Percentiles rank a stretch among this genome's conserved stretches.
Conservation (phyloP, 2,888 invertebrate species). For the Folsomia candida region DNA sequence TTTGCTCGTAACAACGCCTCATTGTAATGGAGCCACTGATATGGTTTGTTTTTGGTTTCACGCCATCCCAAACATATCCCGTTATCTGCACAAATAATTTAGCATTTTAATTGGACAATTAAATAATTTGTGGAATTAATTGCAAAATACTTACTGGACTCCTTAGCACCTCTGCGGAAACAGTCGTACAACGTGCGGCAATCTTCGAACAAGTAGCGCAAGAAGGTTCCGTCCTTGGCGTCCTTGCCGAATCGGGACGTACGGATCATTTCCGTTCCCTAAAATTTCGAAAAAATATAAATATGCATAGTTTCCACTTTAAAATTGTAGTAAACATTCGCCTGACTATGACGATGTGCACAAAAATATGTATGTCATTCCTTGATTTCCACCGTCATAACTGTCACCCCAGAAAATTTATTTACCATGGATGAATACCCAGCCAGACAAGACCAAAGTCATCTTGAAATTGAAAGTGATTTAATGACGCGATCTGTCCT, state of each 20-base stretch:
- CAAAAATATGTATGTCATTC: too few relatives aligned
- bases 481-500: too few relatives aligned
- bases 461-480: too few relatives aligned
- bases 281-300: conserved; percentile 55
- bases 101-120: background rate
- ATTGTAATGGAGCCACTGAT: conserved; percentile 89
- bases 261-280: conserved; percentile 85
- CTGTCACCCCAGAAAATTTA: too few relatives aligned
- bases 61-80: conserved; percentile 90
- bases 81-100: conserved; percentile 64
- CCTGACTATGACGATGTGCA: too few relatives aligned
- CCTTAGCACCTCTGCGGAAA: conserved; percentile 85
- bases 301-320: background rate
- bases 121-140: background rate
- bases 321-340: too few relatives aligned
- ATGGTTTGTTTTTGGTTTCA: conserved; percentile 78
- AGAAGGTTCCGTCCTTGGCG: conserved; percentile 79
- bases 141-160: conserved; percentile 71
- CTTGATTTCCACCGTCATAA: too few relatives aligned
- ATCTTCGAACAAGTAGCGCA: conserved; percentile 81
- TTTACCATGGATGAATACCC: too few relatives aligned
- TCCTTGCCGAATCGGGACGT: conserved; percentile 76
- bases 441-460: too few relatives aligned
- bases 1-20: conserved; percentile 85
- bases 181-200: conserved; percentile 84